Conservation (phyloP, 2,888 invertebrate species). For the Aleiodes testaceus region DNA sequence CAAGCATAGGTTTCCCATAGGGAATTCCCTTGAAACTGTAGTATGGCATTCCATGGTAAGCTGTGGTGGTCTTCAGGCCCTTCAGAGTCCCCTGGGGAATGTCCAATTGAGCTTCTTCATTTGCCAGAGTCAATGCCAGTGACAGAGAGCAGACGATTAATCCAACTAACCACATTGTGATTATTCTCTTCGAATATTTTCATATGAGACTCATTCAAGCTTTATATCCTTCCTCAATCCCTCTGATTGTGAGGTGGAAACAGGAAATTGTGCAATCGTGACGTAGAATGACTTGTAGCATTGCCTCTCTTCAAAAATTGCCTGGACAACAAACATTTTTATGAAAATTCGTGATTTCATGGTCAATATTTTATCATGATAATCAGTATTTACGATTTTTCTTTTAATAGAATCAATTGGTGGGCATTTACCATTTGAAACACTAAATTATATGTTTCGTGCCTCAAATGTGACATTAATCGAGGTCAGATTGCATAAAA, state of each 20-base stretch:
- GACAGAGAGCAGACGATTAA: constrained; percentile 52
- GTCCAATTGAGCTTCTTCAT: constrained; percentile 60
- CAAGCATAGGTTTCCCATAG: constrained; percentile 64
- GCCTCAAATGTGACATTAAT: background rate
- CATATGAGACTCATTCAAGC: constrained; percentile 6
- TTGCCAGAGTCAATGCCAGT: constrained; percentile 46
- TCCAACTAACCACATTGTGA: constrained; percentile 57
- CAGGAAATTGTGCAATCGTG: constrained; percentile 54
- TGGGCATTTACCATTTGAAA: background rate
- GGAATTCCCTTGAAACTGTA: constrained; percentile 68
- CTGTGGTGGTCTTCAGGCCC: constrained; percentile 60
- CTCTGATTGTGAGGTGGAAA: constrained; percentile 42
- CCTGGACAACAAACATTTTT: too few relatives aligned
- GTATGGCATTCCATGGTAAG: constrained; percentile 55
- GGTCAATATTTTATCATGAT: too few relatives aligned
- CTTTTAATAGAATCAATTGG: too few relatives aligned
- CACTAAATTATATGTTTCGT: background rate
- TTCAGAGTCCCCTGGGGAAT: constrained; percentile 63
- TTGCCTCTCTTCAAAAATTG: too few relatives aligned
- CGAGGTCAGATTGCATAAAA: constrained; percentile 19
- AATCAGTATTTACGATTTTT: too few relatives aligned
- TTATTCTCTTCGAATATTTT: constrained; percentile 47
- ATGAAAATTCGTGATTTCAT: too few relatives aligned
- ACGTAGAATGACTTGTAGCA: constrained; percentile 39
- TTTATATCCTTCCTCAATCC: constrained; percentile 46